These are phyloP conservation scores for Hystrix brachyura DNA, from an alignment of 2,113 vertebrate species.

Conservation along the genomic window DNA sequence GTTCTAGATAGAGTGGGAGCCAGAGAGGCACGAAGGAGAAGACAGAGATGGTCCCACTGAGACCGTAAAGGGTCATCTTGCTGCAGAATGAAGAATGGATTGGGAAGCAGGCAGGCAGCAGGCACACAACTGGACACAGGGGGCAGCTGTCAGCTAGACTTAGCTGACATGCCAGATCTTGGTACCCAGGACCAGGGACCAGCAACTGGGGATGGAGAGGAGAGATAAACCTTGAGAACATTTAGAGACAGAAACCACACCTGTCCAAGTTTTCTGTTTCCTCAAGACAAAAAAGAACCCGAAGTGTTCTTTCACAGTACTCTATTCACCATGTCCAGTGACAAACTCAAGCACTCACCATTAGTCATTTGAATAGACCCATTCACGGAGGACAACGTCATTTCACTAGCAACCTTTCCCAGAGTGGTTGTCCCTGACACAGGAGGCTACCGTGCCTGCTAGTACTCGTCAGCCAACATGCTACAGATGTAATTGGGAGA, in stretches of 20 bases:
- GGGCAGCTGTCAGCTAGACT: not conserved
- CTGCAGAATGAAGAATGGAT: not conserved
- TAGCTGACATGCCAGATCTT: not conserved
- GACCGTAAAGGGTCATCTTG: not conserved
- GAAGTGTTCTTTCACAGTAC: not conserved
- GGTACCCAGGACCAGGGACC: too few relatives aligned
- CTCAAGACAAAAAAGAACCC: not conserved
- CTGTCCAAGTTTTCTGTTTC: constrained; percentile 16
- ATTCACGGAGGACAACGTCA: not conserved
- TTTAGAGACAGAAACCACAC: not conserved
- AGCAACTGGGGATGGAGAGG: not conserved
- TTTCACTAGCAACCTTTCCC: not conserved
- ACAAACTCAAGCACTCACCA: not conserved
- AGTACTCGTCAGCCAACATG: not conserved
- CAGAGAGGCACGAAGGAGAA: not conserved
- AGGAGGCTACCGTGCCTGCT: too few relatives aligned
- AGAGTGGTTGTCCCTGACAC: not conserved
- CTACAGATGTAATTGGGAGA: not conserved
- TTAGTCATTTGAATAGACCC: not conserved
- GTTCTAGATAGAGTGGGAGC: not conserved
- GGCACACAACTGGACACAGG: not conserved
- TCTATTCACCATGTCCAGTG: not conserved
- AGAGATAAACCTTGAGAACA: not conserved
- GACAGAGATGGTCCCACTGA: not conserved
- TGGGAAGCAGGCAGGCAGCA: fast-evolving